Evolutionary conservation across 1,140 invertebrate species (phyloP).

Genomic region (Asbolus verrucosus): DNA sequence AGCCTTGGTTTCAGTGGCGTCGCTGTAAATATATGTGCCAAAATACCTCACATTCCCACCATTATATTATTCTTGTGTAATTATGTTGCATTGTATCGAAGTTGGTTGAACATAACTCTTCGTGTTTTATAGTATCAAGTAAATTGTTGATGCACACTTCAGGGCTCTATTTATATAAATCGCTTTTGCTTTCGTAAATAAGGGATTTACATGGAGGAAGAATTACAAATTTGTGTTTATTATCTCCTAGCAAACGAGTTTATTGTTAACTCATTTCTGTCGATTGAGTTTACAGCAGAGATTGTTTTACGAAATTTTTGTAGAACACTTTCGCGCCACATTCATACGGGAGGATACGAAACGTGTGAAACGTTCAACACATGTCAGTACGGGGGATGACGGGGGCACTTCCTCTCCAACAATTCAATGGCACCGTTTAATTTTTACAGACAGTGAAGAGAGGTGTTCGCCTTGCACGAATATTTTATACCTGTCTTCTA

Average conservation of each 20-base stretch:
- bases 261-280: too few species aligned
- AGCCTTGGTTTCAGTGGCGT: conserved; percentile 1
- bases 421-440: conserved; percentile 58
- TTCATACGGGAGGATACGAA: conserved; percentile 6
- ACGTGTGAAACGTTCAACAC: conserved; percentile 58
- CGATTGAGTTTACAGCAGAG: too few species aligned
- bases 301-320: too few species aligned
- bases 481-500: conserved; percentile 30
- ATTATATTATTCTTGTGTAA: conserved; percentile 59
- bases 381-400: conserved; percentile 55
- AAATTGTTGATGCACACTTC: conserved; percentile 34
- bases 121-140: conserved; percentile 42
- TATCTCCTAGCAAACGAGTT: too few species aligned
- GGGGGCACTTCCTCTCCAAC: conserved; percentile 53
- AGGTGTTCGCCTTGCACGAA: conserved; percentile 51
- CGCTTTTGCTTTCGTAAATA: too few species aligned
- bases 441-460: conserved; percentile 57
- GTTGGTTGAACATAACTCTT: conserved; percentile 49
- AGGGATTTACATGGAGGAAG: too few species aligned
- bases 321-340: too few species aligned
- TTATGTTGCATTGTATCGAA: conserved; percentile 58
- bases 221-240: too few species aligned
- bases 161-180: background rate
- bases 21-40: conserved; percentile 46
- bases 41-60: conserved; percentile 55